Conservation (phyloP, 2,113 vertebrate species). For the Arizona elegans region DNA sequence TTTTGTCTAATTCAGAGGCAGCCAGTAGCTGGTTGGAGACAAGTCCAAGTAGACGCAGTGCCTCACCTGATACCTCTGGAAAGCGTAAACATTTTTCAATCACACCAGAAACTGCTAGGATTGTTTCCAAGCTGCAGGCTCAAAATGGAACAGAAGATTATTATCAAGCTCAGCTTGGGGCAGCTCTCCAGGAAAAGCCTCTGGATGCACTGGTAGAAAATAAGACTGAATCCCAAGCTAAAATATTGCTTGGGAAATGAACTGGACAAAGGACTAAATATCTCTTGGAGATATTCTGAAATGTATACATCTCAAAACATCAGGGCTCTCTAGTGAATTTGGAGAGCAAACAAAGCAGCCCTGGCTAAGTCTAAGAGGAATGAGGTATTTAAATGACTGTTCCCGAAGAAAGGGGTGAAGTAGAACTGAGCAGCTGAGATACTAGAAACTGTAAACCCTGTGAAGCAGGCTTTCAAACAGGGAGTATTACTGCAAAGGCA, state of each 20-base stretch:
- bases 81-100: slow-evolving; percentile 58
- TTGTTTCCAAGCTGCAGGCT: slow-evolving; percentile 54
- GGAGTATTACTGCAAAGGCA: neutral
- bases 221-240: neutral
- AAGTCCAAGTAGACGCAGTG: slow-evolving; percentile 55
- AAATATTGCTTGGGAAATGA: neutral
- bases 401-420: neutral
- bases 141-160: neutral
- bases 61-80: slow-evolving; percentile 60
- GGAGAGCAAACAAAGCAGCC: neutral
- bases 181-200: neutral
- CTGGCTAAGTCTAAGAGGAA: neutral
- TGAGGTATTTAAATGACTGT: neutral
- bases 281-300: neutral
- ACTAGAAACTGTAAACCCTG: neutral
- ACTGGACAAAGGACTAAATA: neutral
- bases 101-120: slow-evolving; percentile 62
- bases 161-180: neutral
- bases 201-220: neutral
- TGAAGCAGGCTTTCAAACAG: neutral
- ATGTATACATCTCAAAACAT: neutral
- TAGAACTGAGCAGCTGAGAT: neutral
- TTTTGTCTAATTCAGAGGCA: neutral
- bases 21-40: slow-evolving; percentile 33
- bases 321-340: neutral